Evolutionary conservation across 2,888 invertebrate species (phyloP).

Genomic region (Catocala nupta): DNA sequence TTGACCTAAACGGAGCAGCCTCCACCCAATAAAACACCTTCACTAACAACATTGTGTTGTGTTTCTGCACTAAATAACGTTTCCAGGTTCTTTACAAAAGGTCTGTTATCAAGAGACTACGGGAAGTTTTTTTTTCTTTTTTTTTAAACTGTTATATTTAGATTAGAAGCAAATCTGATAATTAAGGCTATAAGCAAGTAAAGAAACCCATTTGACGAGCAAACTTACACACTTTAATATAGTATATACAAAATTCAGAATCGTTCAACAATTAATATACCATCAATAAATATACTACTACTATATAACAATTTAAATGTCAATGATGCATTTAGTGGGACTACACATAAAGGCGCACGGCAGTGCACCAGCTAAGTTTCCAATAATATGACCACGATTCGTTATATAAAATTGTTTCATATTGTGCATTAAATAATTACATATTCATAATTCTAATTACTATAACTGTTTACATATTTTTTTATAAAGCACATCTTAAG

Average conservation of each 20-base stretch:
- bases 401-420: neutral
- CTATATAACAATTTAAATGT: slow-evolving; percentile 30
- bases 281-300: slow-evolving; percentile 29
- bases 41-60: no score
- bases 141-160: no score
- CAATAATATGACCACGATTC: slow-evolving; percentile 3
- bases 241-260: slow-evolving; percentile 44
- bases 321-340: slow-evolving; percentile 54
- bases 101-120: no score
- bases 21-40: no score
- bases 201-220: slow-evolving; percentile 35
- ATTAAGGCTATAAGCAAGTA: neutral
- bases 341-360: neutral
- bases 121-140: no score
- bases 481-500: neutral
- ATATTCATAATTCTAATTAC: neutral
- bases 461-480: neutral
- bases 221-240: slow-evolving; percentile 64
- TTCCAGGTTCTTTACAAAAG: no score
- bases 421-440: slow-evolving; percentile 5
- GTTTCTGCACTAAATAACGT: no score
- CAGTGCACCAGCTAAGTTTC: slow-evolving; percentile 14
- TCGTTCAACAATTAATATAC: slow-evolving; percentile 34
- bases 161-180: no score
- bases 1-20: no score